These are phyloP conservation scores for Nannoperca australis DNA, from an alignment of 2,797 vertebrate species.

Conservation along the genomic window DNA sequence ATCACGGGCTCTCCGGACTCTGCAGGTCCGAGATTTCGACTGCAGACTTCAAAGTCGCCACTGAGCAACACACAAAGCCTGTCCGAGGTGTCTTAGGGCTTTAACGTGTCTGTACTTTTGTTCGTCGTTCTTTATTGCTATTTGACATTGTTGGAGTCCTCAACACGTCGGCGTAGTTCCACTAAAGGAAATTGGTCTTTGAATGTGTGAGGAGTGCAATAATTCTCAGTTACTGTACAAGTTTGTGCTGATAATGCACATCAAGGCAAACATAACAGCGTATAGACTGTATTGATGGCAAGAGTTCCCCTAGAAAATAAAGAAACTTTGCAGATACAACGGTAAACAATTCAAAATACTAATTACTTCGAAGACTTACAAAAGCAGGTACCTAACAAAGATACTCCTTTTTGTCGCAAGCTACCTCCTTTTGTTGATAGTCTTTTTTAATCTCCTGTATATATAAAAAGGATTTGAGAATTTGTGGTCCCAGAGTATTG, in stretches of 20 bases:
- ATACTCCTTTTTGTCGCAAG: conserved; percentile 71
- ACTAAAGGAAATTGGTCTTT: conserved; percentile 43
- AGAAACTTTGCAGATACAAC: conserved; percentile 46
- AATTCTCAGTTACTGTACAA: conserved; percentile 70
- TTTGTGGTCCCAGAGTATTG: conserved; percentile 52
- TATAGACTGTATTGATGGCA: conserved; percentile 38
- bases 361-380: conserved; percentile 69
- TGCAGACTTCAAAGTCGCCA: conserved; percentile 31
- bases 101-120: conserved; percentile 33
- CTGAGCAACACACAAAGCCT: conserved; percentile 29
- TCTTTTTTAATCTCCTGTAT: conserved; percentile 62
- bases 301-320: conserved; percentile 53
- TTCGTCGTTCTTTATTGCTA: conserved; percentile 21
- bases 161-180: conserved; percentile 43
- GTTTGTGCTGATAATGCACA: conserved; percentile 74
- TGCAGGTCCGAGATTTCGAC: conserved; percentile 42
- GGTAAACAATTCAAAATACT: conserved; percentile 68
- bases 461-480: conserved; percentile 59
- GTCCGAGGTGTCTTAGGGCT: conserved; percentile 33
- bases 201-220: conserved; percentile 59
- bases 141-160: conserved; percentile 34
- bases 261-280: conserved; percentile 36
- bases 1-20: conserved; percentile 28
- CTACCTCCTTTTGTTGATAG: conserved; percentile 61
- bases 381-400: conserved; percentile 80